Percentiles rank a stretch among this genome's conserved stretches.
phyloP scores from a whole-genome alignment of 2,888 invertebrate species.

The Caenorhabditis macrosperma region DNA sequence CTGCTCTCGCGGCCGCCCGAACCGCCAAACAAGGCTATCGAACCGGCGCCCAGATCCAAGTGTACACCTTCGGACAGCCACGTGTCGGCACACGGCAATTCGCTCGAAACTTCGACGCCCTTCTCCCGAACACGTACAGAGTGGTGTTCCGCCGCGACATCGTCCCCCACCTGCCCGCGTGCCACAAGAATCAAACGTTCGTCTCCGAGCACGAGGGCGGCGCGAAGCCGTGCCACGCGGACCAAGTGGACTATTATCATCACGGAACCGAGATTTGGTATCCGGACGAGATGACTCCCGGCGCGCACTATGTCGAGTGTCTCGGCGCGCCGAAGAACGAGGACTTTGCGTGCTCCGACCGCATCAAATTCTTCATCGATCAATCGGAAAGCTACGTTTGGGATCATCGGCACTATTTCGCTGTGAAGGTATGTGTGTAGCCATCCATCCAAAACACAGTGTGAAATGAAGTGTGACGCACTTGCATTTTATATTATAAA shows the following conservation, averaged over 20 bases:
- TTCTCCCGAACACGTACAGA: slow-evolving; percentile 72
- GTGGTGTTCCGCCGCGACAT: slow-evolving; percentile 77
- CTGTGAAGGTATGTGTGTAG: slow-evolving; percentile 65
- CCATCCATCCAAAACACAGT: not conserved
- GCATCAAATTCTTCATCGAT: slow-evolving; percentile 68
- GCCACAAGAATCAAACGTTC: slow-evolving; percentile 67
- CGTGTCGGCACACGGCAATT: slow-evolving; percentile 73
- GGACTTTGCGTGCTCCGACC: slow-evolving; percentile 74
- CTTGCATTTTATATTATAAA: not conserved
- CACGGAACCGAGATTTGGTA: slow-evolving; percentile 76
- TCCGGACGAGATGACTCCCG: slow-evolving; percentile 70
- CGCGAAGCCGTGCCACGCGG: slow-evolving; percentile 62
- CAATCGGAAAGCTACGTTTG: slow-evolving; percentile 70
- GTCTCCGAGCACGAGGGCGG: slow-evolving; percentile 57
- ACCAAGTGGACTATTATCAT: slow-evolving; percentile 68
- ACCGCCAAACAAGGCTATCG: slow-evolving; percentile 70
- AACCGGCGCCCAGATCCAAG: slow-evolving; percentile 58
- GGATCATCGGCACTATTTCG: slow-evolving; percentile 77
- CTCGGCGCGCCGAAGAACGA: slow-evolving; percentile 73
- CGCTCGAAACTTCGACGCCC: slow-evolving; percentile 70
- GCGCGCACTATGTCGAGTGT: slow-evolving; percentile 71
- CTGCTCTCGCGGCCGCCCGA: slow-evolving; percentile 74
- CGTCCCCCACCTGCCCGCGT: slow-evolving; percentile 78
- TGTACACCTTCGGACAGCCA: slow-evolving; percentile 78
- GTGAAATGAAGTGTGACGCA: slow-evolving; percentile 1